These are phyloP conservation scores for Brachypteracias leptosomus DNA, from an alignment of 2,113 vertebrate species.

Conservation along the genomic window DNA sequence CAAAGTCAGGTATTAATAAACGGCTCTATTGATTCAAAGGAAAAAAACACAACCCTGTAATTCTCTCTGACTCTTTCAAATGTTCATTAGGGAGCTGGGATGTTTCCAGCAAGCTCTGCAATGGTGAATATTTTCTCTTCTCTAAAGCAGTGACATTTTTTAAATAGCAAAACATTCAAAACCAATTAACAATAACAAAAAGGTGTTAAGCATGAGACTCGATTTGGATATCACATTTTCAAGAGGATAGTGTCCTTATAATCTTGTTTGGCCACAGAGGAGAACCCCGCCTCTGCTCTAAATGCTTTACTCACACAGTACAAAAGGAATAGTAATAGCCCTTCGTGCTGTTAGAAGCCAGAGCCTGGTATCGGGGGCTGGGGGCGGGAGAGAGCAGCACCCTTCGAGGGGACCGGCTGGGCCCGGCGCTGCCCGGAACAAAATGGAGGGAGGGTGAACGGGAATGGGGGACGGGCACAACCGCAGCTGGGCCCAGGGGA, in stretches of 20 bases:
- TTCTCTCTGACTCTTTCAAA: not conserved
- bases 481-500: not conserved
- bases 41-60: not conserved
- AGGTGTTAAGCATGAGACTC: not conserved
- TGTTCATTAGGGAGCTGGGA: not conserved
- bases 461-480: not conserved
- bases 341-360: not conserved
- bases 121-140: not conserved
- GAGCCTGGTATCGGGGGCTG: accelerated
- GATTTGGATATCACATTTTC: not conserved
- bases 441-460: not conserved
- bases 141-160: not conserved
- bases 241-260: not conserved
- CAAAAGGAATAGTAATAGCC: not conserved
- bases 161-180: not conserved
- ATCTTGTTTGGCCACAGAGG: too few relatives aligned
- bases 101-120: not conserved
- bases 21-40: accelerated
- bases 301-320: not conserved
- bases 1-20: not conserved
- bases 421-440: not conserved
- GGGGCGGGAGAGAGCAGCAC: too few relatives aligned
- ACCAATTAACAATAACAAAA: not conserved
- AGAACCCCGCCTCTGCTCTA: not conserved
- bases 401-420: too few relatives aligned